Conservation (phyloP, 2,888 invertebrate genomes). For the Pachliopta kotzebuea region DNA sequence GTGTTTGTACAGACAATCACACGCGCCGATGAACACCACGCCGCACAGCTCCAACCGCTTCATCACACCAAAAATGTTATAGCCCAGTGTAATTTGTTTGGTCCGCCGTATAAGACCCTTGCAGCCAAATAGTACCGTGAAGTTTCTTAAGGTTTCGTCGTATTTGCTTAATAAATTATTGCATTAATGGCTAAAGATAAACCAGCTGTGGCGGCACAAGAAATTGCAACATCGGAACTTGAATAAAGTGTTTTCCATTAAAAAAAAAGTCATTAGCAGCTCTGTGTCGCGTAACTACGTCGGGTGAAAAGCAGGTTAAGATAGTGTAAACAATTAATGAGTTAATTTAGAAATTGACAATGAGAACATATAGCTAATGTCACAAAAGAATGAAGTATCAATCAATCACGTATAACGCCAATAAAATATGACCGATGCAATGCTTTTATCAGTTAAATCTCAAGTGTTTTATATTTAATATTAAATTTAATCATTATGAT, state of each 20-base stretch:
- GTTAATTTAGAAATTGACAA: too few relatives aligned
- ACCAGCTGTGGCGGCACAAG: slow-evolving; percentile 1
- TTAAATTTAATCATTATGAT: slow-evolving; percentile 4
- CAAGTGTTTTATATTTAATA: slow-evolving; percentile 9
- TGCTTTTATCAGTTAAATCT: slow-evolving; percentile 8
- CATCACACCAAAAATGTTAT: slow-evolving; percentile 1
- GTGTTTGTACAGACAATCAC: slow-evolving; percentile 38
- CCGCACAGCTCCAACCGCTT: slow-evolving; percentile 1
- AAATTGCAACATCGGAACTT: slow-evolving; percentile 17
- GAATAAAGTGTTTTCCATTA: background rate
- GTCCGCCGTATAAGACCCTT: slow-evolving; percentile 11
- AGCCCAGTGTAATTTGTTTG: slow-evolving; percentile 7
- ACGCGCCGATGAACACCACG: slow-evolving; percentile 22
- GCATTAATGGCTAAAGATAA: slow-evolving; percentile 24
- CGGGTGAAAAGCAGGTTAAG: background rate
- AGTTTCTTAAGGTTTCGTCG: slow-evolving; percentile 11
- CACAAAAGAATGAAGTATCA: too few relatives aligned
- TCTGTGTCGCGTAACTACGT: background rate
- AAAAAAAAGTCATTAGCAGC: slow-evolving; percentile 9
- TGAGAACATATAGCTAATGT: too few relatives aligned
- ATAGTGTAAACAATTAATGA: too few relatives aligned
- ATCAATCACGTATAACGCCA: too few relatives aligned
- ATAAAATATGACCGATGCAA: background rate
- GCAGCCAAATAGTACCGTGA: slow-evolving; percentile 14
- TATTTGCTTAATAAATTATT: slow-evolving; percentile 27